Evolutionary conservation across 2,888 invertebrate genomes (phyloP), one percentile per base, ranked within the genome.

Genomic region (Stenchaetothrips biformis): DNA sequence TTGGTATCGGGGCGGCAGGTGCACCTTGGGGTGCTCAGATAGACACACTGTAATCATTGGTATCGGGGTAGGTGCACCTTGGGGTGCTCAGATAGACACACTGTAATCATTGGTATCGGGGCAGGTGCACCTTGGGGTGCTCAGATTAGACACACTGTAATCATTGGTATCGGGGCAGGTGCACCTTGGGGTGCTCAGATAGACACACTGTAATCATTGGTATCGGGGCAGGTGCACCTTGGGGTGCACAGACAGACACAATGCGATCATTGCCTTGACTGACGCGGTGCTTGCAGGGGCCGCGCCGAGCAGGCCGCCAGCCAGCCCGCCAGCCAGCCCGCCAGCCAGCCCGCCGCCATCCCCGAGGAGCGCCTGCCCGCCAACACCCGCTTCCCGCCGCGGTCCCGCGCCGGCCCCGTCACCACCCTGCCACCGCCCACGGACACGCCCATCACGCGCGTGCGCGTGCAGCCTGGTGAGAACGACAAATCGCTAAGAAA

Each of bases 361-460:
- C 81, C 83, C 11, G 87, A 87, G 82, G 90, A 90, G 84, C 87
- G 95, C 83, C 87, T 95, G 82, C 95, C 95, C 2, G 90, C 92
- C n/a, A 94, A 92, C 85, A 95, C 95, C n/a, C 91, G 95, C 83
- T 95, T 95, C 86, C 94, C 94, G 82, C 93, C 94, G 78, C 92
- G 88, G 81, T 86, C 87, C 7, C 84, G 87, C 21, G 86, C 86
- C 8, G 87, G 86, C 81, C 85, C 86, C 3, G 86, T 86, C 37
- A 86, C 87, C 4, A 80, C 83, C n/a, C 81, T 86, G 80, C 86
- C 88, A n/a, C 86, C 89, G 83, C 87, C 85, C 86, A 78, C 48
- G 11, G 81, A 82, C 78, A 82, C 83, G 4, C 82, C 83, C 37
- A 82, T 83, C 79, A 82, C 83, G 47, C 79, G 82, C 18, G 81